Evolutionary conservation across 2,113 vertebrate species (phyloP).

Genomic region (Ondatra zibethicus): DNA sequence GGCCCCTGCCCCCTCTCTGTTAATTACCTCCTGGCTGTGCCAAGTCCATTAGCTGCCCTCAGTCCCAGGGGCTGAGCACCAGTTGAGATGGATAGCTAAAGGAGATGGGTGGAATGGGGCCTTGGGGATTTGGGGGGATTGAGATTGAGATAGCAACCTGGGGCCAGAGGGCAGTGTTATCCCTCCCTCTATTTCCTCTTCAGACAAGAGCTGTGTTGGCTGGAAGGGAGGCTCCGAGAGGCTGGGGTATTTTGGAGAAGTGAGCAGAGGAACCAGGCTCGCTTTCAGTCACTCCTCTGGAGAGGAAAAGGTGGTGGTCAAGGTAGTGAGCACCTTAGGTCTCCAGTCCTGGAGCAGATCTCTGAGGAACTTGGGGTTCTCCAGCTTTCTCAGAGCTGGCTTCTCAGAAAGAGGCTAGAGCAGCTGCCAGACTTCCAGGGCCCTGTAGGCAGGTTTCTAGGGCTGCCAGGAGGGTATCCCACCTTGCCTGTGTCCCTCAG

Average conservation of each 20-base stretch:
- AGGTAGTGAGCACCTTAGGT: fast-evolving
- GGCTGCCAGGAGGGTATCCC: background rate
- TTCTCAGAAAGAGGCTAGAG: conserved; percentile 4
- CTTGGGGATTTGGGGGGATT: background rate
- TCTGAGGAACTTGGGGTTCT: background rate
- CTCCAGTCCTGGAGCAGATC: background rate
- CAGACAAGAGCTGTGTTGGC: background rate
- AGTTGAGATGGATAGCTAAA: conserved; percentile 36
- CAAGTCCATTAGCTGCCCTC: conserved; percentile 63
- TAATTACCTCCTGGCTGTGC: conserved; percentile 65
- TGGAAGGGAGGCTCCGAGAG: background rate
- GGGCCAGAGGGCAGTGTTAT: background rate
- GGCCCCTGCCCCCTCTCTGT: conserved; percentile 12
- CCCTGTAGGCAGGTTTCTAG: background rate
- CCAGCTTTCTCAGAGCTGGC: background rate
- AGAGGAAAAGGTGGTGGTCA: background rate
- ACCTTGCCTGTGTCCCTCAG: background rate
- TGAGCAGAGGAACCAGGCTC: background rate
- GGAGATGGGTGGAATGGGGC: conserved; percentile 13
- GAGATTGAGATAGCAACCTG: background rate
- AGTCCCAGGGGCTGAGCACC: conserved; percentile 1
- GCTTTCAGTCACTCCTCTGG: background rate
- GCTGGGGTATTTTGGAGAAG: background rate
- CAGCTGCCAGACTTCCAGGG: conserved; percentile 43
- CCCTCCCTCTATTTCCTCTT: background rate